Base-by-base conservation (phyloP, 2,888 invertebrate species). In the Ctena decussata region DNA sequence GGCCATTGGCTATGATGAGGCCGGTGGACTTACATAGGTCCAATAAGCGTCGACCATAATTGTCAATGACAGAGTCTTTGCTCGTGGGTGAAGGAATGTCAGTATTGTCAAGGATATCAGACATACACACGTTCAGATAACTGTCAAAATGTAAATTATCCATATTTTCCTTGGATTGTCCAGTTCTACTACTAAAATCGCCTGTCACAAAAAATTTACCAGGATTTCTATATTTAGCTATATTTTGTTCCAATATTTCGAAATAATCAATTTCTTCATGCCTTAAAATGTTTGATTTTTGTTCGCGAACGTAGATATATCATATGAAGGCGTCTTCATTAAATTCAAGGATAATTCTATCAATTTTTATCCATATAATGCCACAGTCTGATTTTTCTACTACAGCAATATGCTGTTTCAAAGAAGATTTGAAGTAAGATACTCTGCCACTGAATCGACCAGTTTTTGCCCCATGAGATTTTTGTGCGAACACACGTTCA, bases 191-290 rank as follows among this genome's bases (percentile, higher is more conserved):
- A 37, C 37, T 70, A 39, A 70, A 70, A 37, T 70, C 70, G 41
- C 70, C 70, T 35, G 70, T 53, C 11, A 75, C 57, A 35, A 30
- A 57, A 37, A 53, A 35, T 57, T 75, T 75, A 1, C 75, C 75
- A 15, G 30, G 12, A n/a, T 49, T 39, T 35, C 30, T 53, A 35
- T 53, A 75, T 21, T 30, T 72, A 0, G n/a, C 24, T 27, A 46
- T 30, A 21, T 21, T 5, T 18, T 15, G 11, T 46, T 72, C 72
- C 15, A 72, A 11, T 41, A 72, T 18, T 18, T 72, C 72, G 24
- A 41, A 72, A 24, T 72, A 72, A 12, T 72, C 72, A 21, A 72
- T 72, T 46, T 72, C 72, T 2, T 46, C 27, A 27, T 46, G 35
- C 5, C 30, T 12, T 2, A 44, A 71, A n/a, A 71, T 18, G n/a